Percentiles rank a stretch among this genome's conserved stretches.
These are phyloP conservation scores for Danaus melanippus DNA, from an alignment of 1,140 invertebrate species.

Conservation along the genomic window DNA sequence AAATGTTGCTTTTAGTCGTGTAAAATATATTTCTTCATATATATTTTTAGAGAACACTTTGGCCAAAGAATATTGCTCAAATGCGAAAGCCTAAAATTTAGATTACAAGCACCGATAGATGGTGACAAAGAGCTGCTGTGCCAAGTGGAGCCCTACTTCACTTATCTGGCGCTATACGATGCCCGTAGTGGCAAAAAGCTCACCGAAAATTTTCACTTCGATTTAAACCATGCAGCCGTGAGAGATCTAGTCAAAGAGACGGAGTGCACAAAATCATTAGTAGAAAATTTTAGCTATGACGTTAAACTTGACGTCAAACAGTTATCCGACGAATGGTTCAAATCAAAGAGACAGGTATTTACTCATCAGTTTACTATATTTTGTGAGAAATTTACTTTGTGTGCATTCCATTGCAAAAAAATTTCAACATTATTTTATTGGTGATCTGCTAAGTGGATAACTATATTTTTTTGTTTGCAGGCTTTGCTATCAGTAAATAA, in stretches of 20 bases:
- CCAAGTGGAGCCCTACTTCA: constrained; percentile 95
- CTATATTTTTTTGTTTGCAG: constrained; percentile 64
- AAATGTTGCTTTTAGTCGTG: no score
- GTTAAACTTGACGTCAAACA: constrained; percentile 67
- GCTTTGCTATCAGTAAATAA: constrained; percentile 87
- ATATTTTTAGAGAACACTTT: constrained; percentile 83
- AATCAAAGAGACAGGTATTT: constrained; percentile 63
- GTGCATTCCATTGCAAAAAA: not conserved
- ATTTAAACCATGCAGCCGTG: constrained; percentile 83
- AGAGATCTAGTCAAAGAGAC: constrained; percentile 63
- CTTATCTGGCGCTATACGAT: constrained; percentile 89
- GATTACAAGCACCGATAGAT: constrained; percentile 85
- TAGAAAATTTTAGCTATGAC: constrained; percentile 67
- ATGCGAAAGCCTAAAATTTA: constrained; percentile 86
- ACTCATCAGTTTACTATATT: constrained; percentile 1
- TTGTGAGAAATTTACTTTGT: not conserved
- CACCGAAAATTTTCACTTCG: constrained; percentile 94
- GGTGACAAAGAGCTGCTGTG: constrained; percentile 82
- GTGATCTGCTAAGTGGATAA: constrained; percentile 2
- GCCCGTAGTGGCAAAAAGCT: constrained; percentile 87
- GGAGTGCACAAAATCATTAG: constrained; percentile 58
- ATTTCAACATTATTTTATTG: not conserved
- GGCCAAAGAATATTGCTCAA: constrained; percentile 86
- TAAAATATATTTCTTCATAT: not conserved
- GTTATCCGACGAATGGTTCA: constrained; percentile 66